phyloP scores from a whole-genome alignment of 2,113 vertebrate species.

The Paraplagusia blochii region DNA sequence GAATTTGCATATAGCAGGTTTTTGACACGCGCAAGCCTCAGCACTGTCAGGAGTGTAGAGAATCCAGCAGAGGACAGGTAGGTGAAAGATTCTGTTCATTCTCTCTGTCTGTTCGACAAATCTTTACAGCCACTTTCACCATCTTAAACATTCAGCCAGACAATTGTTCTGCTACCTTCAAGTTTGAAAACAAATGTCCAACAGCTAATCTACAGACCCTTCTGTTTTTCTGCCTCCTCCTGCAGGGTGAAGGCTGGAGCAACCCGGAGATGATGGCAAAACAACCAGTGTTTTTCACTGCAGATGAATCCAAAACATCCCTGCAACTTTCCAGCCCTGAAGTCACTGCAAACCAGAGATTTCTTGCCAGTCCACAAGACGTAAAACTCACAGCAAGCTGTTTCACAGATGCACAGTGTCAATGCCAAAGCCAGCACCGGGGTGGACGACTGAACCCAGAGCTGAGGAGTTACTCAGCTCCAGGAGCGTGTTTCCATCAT shows the following conservation, averaged over 20 bases:
- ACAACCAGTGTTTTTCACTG: neutral
- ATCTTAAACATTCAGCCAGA: too few species aligned
- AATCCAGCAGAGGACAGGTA: slow-evolving; percentile 34
- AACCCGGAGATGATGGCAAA: slow-evolving; percentile 25
- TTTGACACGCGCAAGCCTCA: slow-evolving; percentile 24
- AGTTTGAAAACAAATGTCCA: neutral
- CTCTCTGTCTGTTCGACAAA: neutral
- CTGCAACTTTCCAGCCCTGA: neutral
- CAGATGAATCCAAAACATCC: neutral
- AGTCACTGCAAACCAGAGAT: slow-evolving; percentile 12
- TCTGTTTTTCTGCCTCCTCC: slow-evolving; percentile 4
- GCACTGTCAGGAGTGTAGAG: slow-evolving; percentile 20
- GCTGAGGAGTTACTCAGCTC: neutral
- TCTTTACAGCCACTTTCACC: too few species aligned
- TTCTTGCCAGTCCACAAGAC: neutral
- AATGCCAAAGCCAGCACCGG: neutral
- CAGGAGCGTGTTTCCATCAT: slow-evolving; percentile 5
- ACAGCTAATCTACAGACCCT: neutral
- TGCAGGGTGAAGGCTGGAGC: slow-evolving; percentile 1
- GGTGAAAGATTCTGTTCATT: slow-evolving; percentile 6
- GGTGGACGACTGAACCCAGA: neutral
- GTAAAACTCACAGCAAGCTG: neutral
- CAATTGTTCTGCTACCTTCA: neutral
- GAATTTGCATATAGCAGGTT: slow-evolving; percentile 64
- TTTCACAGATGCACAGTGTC: neutral